These are phyloP conservation scores for Cryptotermes secundus DNA, from an alignment of 1,140 invertebrate genomes.

Conservation along the genomic window DNA sequence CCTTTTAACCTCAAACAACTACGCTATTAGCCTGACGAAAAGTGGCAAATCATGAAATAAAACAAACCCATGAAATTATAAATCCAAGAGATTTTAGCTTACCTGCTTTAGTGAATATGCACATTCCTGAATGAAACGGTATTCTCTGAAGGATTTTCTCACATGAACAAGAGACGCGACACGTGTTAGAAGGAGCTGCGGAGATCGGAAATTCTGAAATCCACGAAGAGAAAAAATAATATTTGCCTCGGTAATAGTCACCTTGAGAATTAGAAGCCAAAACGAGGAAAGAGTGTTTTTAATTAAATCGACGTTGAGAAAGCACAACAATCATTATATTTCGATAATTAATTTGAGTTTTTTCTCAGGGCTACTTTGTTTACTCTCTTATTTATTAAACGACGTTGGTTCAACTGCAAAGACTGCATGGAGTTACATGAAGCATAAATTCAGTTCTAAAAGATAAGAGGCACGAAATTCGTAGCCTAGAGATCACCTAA, in stretches of 20 bases:
- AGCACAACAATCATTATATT: too few species aligned
- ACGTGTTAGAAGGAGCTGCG: background rate
- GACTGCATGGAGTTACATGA: too few species aligned
- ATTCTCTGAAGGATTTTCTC: constrained; percentile 1
- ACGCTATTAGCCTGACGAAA: constrained; percentile 11
- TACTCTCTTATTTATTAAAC: background rate
- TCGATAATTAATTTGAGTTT: too few species aligned
- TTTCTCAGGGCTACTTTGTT: background rate
- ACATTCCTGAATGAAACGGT: background rate
- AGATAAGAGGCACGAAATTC: too few species aligned
- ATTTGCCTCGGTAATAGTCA: too few species aligned
- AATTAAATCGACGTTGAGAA: too few species aligned
- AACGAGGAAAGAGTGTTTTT: too few species aligned
- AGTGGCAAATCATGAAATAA: constrained; percentile 17
- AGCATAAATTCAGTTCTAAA: too few species aligned
- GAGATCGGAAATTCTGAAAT: background rate
- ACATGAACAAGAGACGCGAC: background rate
- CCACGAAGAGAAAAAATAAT: too few species aligned
- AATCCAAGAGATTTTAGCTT: constrained; percentile 2
- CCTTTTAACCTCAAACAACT: constrained; percentile 8
- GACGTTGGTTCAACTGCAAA: too few species aligned
- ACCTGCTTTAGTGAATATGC: constrained; percentile 14
- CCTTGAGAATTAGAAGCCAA: too few species aligned
- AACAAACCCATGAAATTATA: constrained; percentile 9
- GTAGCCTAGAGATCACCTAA: too few species aligned